These are phyloP conservation scores for Atlantisia rogersi DNA, from an alignment of 2,113 vertebrate genomes.

Conservation along the genomic window DNA sequence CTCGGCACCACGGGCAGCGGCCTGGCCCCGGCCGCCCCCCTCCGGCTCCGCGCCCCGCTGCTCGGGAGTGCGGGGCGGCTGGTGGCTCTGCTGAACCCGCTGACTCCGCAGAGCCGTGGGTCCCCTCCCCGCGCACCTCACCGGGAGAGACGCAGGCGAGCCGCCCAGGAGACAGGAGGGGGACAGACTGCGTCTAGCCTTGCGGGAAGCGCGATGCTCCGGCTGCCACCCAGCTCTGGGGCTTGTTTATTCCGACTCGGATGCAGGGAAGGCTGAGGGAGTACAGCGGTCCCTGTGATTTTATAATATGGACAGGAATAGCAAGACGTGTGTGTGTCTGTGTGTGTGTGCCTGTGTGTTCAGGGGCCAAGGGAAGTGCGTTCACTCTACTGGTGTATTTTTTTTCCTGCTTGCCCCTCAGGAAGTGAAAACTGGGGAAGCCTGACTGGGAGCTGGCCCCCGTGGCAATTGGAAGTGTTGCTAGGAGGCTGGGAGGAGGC, in stretches of 20 bases:
- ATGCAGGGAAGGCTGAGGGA: neutral
- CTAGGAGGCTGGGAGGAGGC: conserved; percentile 75
- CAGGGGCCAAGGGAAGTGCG: neutral
- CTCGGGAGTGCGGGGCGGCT: neutral
- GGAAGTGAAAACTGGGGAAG: conserved; percentile 8
- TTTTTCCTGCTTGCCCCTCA: neutral
- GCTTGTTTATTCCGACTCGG: neutral
- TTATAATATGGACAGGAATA: neutral
- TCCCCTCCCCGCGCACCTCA: neutral
- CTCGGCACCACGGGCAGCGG: neutral
- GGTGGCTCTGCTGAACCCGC: neutral
- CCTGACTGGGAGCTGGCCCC: neutral
- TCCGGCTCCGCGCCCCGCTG: neutral
- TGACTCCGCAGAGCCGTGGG: neutral
- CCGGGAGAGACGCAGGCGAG: neutral
- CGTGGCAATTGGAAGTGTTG: conserved; percentile 67
- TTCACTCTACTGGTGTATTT: neutral
- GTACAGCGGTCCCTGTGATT: neutral
- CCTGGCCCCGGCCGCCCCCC: neutral
- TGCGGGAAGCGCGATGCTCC: neutral
- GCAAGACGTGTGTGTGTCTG: neutral
- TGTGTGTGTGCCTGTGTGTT: neutral
- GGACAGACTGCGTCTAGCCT: neutral
- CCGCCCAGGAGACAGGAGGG: neutral
- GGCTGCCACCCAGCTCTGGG: neutral